Conservation (phyloP, 2,113 vertebrate genomes). For the Clarias macrocephalus region DNA sequence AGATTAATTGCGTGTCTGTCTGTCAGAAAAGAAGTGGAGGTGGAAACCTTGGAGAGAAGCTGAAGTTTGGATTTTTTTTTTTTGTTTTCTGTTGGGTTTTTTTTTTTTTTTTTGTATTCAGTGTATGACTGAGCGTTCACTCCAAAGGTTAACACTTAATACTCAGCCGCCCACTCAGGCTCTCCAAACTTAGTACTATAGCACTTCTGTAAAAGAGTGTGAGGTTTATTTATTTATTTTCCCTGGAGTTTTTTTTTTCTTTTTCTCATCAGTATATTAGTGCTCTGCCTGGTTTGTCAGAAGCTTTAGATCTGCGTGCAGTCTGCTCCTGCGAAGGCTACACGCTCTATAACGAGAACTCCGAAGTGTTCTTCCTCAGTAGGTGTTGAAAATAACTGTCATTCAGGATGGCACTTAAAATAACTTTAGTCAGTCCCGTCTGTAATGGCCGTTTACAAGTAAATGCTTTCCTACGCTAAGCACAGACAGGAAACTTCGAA, state of each 20-base stretch:
- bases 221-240: background rate
- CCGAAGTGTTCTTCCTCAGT: background rate
- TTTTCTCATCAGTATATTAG: background rate
- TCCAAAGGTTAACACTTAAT: background rate
- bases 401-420: background rate
- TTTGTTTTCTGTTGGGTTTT: background rate
- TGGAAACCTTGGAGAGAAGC: background rate
- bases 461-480: background rate
- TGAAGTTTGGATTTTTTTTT: background rate
- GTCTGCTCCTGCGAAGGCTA: background rate
- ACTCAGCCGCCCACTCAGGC: background rate
- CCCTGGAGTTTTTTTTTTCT: no score
- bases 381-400: background rate
- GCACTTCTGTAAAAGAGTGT: background rate
- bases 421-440: background rate
- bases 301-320: background rate
- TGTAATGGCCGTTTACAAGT: background rate
- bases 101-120: background rate
- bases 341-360: background rate
- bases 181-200: background rate
- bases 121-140: background rate
- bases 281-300: background rate
- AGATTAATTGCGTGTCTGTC: background rate
- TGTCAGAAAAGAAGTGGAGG: background rate
- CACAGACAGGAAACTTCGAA: background rate